Evolutionary conservation across 2,113 vertebrate genomes (phyloP).

Genomic region (Gallinago jamesoni): DNA sequence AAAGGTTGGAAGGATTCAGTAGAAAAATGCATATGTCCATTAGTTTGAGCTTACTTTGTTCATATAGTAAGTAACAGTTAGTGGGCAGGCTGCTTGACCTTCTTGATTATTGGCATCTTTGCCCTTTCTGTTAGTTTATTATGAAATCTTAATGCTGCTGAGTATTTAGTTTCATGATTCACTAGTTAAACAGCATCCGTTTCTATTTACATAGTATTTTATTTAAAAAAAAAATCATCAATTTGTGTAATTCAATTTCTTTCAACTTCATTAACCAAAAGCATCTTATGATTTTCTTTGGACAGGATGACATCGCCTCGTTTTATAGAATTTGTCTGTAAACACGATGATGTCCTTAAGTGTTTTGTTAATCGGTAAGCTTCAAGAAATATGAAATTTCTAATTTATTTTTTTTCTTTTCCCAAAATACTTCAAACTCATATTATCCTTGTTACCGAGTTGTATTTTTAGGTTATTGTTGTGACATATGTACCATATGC

Average conservation of each 20-base stretch:
- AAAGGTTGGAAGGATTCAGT: background rate
- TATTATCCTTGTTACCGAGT: background rate
- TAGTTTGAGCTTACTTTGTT: background rate
- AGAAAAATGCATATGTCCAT: background rate
- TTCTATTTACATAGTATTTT: background rate
- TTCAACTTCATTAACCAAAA: background rate
- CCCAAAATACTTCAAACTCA: background rate
- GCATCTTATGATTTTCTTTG: background rate
- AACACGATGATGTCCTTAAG: conserved; percentile 96
- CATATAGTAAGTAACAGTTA: background rate
- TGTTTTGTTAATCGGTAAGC: conserved; percentile 96
- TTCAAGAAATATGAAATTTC: background rate
- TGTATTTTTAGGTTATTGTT: background rate
- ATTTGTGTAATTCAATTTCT: background rate
- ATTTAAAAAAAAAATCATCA: fast-evolving
- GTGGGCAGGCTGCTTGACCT: background rate
- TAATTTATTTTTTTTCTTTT: background rate
- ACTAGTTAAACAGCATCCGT: background rate
- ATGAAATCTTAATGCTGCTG: background rate
- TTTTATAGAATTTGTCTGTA: conserved; percentile 99
- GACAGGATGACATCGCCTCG: conserved; percentile 95
- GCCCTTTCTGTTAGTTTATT: background rate
- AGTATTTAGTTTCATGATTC: background rate
- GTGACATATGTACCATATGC: background rate
- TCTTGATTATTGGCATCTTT: background rate